A percentile compares a stretch with the other conserved stretches of the same genome.
These are phyloP conservation scores for Okapia johnstoni DNA, from an alignment of 2,113 vertebrate species.

Conservation along the genomic window DNA sequence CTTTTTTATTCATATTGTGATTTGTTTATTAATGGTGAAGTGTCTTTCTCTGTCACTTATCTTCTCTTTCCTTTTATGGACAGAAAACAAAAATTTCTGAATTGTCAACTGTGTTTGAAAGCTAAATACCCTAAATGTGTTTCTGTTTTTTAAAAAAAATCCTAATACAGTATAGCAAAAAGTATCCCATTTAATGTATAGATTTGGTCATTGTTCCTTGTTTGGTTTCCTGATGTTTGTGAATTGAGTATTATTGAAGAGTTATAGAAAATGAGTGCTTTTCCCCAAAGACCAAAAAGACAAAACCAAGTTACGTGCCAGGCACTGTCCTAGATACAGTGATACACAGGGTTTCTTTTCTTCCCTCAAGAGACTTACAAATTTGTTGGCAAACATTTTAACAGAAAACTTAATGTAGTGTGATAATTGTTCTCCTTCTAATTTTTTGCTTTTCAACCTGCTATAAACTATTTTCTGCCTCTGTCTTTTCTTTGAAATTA, in stretches of 20 bases:
- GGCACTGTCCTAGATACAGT: not conserved
- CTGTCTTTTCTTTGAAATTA: not conserved
- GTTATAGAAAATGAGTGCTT: not conserved
- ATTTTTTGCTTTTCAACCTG: not conserved
- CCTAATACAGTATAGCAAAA: not conserved
- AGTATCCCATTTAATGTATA: not conserved
- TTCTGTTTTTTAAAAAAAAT: not conserved
- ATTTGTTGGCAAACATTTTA: not conserved
- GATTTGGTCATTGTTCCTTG: not conserved
- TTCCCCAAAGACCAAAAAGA: not conserved
- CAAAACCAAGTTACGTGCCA: not conserved
- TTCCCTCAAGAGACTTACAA: not conserved
- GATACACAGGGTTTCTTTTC: not conserved
- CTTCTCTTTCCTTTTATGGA: not conserved
- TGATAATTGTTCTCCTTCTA: not conserved
- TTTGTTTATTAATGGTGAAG: not conserved
- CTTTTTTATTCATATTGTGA: not conserved
- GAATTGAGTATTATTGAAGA: not conserved
- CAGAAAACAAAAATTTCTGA: not conserved
- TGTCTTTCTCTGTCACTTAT: not conserved
- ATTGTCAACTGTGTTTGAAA: not conserved
- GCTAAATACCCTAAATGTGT: not conserved
- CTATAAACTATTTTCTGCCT: not conserved
- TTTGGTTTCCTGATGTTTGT: not conserved
- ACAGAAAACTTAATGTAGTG: not conserved